Base-by-base conservation (phyloP, 2,113 vertebrate species). In the Triplophysa rosa region DNA sequence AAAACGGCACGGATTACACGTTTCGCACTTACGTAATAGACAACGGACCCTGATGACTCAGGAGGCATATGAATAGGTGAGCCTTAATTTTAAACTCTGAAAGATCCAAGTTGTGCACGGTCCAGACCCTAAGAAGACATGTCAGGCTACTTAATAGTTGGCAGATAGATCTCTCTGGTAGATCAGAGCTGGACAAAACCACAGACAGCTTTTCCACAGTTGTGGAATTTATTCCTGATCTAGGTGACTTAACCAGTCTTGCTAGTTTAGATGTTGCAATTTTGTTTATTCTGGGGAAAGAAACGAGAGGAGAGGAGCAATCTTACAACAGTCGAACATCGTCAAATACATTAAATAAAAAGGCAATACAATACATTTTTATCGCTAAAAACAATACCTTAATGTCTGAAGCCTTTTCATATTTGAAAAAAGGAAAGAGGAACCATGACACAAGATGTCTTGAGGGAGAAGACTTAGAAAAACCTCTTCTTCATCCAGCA, bases 91-190 rank as follows among this genome's bases (percentile, higher is more conserved):
- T 23, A 29, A 49, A 81, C 17, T 67, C 37, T 8, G 33, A 78
- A 24, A 85, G 58, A 65, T 85, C 49, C 61, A 85, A 67, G 16
- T 12, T 47, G 54, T 56, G 79, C 1, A 82, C 73, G 26, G 59
- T 82, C 84, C 84, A 85, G 9, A 63, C 14, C 56, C 78, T 80
- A 4, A 85, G 49, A 9, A 85, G 73, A 23, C 5, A 69, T 8
- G 42, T 64, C 37, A 85, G 67, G 33, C 21, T 67, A 24, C 75
- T 69, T 26, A 81, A 61, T 24, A 84, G 61, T 24, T 29, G 52
- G 19, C 23, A 69, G 21, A 58, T 47, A 45, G 11, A 11, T 42
- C 67, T 40, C 45, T 67, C 58, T 63, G 26, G 16, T 68, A 24
- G 37, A 52, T 17, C 1, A 63, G 61, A 26, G 23, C 23, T 66